Conservation (phyloP, 2,888 invertebrate species). For the Drosophila testacea region DNA sequence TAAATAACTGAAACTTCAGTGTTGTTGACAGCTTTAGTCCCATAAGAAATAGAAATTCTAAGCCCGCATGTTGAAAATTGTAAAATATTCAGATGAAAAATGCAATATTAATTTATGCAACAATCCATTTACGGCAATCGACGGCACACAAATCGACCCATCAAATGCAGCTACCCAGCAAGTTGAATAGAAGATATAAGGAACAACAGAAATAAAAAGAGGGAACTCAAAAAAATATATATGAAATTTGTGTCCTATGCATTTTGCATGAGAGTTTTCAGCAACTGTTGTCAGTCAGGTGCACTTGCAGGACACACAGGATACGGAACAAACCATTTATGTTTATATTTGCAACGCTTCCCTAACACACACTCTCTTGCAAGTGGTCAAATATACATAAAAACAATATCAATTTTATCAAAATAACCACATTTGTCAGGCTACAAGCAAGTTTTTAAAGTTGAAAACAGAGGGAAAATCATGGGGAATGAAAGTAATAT, state of each 20-base stretch:
- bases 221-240: conserved; percentile 35
- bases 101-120: conserved; percentile 68
- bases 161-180: conserved; percentile 57
- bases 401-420: not conserved
- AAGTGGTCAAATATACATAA: conserved; percentile 5
- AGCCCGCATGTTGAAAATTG: conserved; percentile 7
- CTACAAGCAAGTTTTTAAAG: not conserved
- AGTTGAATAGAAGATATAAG: conserved; percentile 12
- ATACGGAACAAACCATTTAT: conserved; percentile 9
- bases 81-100: conserved; percentile 52
- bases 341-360: conserved; percentile 4
- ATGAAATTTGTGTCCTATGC: conserved; percentile 49
- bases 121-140: conserved; percentile 52
- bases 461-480: not conserved
- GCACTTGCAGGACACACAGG: conserved; percentile 27
- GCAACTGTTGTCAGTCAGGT: conserved; percentile 66
- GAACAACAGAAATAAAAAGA: not conserved
- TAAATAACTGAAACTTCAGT: not conserved
- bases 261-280: conserved; percentile 65
- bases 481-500: not conserved
- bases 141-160: conserved; percentile 54
- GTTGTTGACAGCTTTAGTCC: conserved; percentile 5
- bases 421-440: not conserved
- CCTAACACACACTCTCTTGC: not conserved
- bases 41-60: conserved; percentile 4